These are phyloP conservation scores for Amblyopsis rosae DNA, from an alignment of 2,113 vertebrate species.

Conservation along the genomic window DNA sequence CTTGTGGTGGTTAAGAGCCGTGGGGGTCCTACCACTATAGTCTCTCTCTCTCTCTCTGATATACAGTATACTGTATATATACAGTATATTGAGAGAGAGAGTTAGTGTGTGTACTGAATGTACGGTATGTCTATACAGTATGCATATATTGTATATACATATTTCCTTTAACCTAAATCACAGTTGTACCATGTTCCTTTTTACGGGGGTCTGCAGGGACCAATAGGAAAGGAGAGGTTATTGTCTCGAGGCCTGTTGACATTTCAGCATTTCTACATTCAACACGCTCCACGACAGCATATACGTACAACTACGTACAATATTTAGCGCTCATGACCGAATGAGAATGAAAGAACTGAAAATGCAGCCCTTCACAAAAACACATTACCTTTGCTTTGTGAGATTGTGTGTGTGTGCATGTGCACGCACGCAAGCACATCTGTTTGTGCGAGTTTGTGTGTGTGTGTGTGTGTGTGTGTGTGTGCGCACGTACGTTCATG, in stretches of 20 bases:
- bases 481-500: neutral
- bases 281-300: too few species aligned
- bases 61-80: neutral
- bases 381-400: conserved; percentile 31
- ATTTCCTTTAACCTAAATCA: too few species aligned
- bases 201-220: conserved; percentile 43
- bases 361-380: neutral
- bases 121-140: too few species aligned
- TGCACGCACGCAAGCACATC: conserved; percentile 7
- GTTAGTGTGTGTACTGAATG: too few species aligned
- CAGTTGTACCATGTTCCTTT: neutral
- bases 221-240: conserved; percentile 22
- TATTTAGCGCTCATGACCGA: too few species aligned
- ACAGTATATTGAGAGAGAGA: too few species aligned
- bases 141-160: too few species aligned
- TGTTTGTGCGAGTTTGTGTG: conserved; percentile 9
- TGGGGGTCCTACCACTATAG: too few species aligned
- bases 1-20: too few species aligned
- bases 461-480: neutral
- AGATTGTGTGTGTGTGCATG: conserved; percentile 10
- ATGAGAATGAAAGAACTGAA: conserved; percentile 4
- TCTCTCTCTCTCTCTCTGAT: too few species aligned
- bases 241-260: conserved; percentile 29
- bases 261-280: conserved; percentile 30
- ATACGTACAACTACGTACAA: too few species aligned